Base-by-base conservation (phyloP, 2,888 invertebrate genomes). In the Meliscaeva auricollis region DNA sequence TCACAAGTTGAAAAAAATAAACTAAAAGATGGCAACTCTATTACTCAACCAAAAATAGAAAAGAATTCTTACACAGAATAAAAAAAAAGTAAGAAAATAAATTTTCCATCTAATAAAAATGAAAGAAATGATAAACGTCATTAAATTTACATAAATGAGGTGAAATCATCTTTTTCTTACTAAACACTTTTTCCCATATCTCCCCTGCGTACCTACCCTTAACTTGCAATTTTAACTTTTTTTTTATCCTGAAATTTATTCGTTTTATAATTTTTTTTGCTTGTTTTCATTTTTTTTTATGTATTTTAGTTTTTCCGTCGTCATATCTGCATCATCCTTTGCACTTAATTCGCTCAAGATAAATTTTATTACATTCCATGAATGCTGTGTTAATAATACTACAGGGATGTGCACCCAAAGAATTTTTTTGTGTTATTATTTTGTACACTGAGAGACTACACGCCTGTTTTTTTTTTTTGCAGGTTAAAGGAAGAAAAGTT, bases 331-430 rank as follows among this genome's bases (percentile, higher is more conserved):
- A 85, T 68, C 73, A 73, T 81, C 56, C 81, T 85, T 81, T 77
- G 81, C 81, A 85, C 56, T 81, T 81, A 85, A 85, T 77, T 85
- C 81, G 60, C 73, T 81, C 73, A 60, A 85, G 85, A 85, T 85
- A 85, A 85, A 81, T 77, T 81, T 85, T 85, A 85, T 81, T 85
- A 81, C 76, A 76, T 41, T 50, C 81, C 76, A 73, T 80, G 76
- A 81, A 81, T 85, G 76, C 73, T 76, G 85, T 85, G 85, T 85
- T 81, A 81, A 85, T 85, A 85, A 85, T 85, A 85, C 35, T 76
- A 44, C 44, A 44, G 15, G 73, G 62, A 77, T 81, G 81, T 85
- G 85, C 85, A 85, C 80, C 80, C 69, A 81, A 81, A 81, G 62
- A 56, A 66, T 62, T 72, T 62, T 75, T 74, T 41, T 3, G 74